Conservation (phyloP, 2,797 vertebrate genomes). For the Chaetodon trifasciatus region DNA sequence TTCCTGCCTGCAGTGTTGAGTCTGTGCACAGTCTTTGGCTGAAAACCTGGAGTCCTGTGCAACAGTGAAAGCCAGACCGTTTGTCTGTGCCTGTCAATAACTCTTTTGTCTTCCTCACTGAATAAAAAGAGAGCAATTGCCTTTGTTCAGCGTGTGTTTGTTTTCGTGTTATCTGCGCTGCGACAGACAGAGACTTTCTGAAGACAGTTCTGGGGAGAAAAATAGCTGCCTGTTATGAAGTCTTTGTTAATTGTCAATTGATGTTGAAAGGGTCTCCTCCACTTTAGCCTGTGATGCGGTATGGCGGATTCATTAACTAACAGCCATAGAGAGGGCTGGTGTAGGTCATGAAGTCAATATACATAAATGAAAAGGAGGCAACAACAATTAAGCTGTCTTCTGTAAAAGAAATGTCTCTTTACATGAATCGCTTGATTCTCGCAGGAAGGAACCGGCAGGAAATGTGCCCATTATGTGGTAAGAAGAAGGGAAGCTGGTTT, state of each 20-base stretch:
- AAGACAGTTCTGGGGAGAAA: slow-evolving; percentile 33
- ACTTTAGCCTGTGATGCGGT: slow-evolving; percentile 15
- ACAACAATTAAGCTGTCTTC: background rate
- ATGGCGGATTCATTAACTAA: background rate
- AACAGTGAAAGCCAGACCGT: slow-evolving; percentile 16
- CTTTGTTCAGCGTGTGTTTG: slow-evolving; percentile 70
- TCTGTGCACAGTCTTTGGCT: slow-evolving; percentile 29
- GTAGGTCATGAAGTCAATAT: background rate
- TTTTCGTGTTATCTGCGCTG: slow-evolving; percentile 64
- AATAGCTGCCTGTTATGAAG: slow-evolving; percentile 50
- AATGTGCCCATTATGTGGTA: background rate
- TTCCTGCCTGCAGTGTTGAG: slow-evolving; percentile 36
- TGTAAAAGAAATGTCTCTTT: background rate
- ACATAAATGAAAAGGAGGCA: background rate
- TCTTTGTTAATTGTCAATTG: slow-evolving; percentile 63
- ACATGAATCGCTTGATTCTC: background rate
- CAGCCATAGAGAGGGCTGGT: background rate
- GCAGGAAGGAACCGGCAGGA: background rate
- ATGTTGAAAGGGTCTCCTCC: slow-evolving; percentile 40
- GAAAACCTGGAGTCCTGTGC: slow-evolving; percentile 38
- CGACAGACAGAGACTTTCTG: slow-evolving; percentile 54
- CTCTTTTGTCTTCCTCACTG: slow-evolving; percentile 62
- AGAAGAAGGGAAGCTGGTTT: background rate
- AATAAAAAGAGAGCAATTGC: slow-evolving; percentile 60
- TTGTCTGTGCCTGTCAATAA: slow-evolving; percentile 69